Base-by-base conservation (phyloP, 2,888 invertebrate genomes). In the Capitulum mitella region DNA sequence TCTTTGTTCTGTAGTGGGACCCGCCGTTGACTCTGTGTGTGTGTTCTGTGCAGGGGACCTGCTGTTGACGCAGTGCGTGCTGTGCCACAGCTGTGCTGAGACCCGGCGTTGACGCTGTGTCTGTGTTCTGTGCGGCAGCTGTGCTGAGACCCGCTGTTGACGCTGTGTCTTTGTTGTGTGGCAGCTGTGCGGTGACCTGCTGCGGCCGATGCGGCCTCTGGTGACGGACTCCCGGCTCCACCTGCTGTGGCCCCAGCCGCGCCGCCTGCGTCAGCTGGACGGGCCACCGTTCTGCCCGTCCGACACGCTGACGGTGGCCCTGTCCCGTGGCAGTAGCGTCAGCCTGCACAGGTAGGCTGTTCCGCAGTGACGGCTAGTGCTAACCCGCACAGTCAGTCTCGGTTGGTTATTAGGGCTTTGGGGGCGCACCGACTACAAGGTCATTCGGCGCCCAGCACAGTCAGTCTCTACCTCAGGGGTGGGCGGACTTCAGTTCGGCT, bases 201-300 rank as follows among this genome's bases (percentile, higher is more conserved):
- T 84, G 75, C 83, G 84, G 10, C 85, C 85, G 1, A 84, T 85
- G 8, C 82, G 84, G 51, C 85, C 85, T 0, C 82, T 86, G 32
- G 84, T 86, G 16, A 86, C 85, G 6, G 87, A 88, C 81, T 85
- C 86, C 43, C 86, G 87, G 81, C 84, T 88, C 14, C 86, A 87
- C 81, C 83, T 87, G 70, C 83, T 90, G 64, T 90, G 90, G 90
- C 90, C 90, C 3, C 88, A 88, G 81, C 90, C 90, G 0, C 89
- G 89, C 83, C 86, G 86, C 78, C 86, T 90, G 46, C 84, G 87
- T 22, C 88, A 89, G 82, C 84, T 88, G 19, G 86, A 87, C 77
- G 88, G 87, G 0, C 84, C 87, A 10, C 86, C 87, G 37, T 70
- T 70, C 37, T 8, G 14, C 1, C 70, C 70, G 16, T 1, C 70